Base-by-base conservation (phyloP, 2,113 vertebrate genomes). In the Mus spicilegus region DNA sequence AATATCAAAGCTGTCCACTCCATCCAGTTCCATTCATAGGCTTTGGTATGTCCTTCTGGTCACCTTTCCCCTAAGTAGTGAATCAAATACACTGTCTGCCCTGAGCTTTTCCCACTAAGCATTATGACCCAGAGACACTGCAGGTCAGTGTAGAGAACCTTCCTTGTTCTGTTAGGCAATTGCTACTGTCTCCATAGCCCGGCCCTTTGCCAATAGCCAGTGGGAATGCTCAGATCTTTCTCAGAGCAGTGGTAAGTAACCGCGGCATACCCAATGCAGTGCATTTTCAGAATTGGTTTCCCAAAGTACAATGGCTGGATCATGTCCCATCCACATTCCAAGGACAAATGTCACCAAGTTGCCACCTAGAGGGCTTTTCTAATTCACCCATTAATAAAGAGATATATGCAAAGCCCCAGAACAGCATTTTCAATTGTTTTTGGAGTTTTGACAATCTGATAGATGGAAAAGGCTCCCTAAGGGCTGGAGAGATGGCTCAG, bases 311-410 rank as follows among this genome's bases (percentile, higher is more conserved):
- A 28, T 49, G 69, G 2, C 17, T 85, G 91, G 69, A 63, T 78
- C 54, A 90, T 65, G 72, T 49, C 16, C 2, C 85, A 4, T 70
- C 10, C 63, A 54, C 82, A 72, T 69, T 80, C 33, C 58, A 61
- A 86, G 84, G 76, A 49, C 61, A 92, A 90, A 58, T 78, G 84
- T 93, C 54, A 54, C 36, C 82, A 77, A 86, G 36, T 75, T 89
- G 33, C 67, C 39, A 46, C 78, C 87, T 89, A 30, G 88, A 80
- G 63, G 78, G 5, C 90, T 81, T 91, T 85, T 91, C 63, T 28
- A 69, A 61, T 93, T 94, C 72, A 63, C 7, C 84, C 3, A 65
- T 95, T 90, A 65, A 46, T 42, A 65, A 39, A 93, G 91, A 92
- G 33, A 91, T 70, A 12, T 63, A 22, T 56, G 65, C 94, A 80